Evolutionary conservation across 2,797 vertebrate genomes (phyloP), one percentile per base, ranked within the genome.

Genomic region (Labroides dimidiatus): DNA sequence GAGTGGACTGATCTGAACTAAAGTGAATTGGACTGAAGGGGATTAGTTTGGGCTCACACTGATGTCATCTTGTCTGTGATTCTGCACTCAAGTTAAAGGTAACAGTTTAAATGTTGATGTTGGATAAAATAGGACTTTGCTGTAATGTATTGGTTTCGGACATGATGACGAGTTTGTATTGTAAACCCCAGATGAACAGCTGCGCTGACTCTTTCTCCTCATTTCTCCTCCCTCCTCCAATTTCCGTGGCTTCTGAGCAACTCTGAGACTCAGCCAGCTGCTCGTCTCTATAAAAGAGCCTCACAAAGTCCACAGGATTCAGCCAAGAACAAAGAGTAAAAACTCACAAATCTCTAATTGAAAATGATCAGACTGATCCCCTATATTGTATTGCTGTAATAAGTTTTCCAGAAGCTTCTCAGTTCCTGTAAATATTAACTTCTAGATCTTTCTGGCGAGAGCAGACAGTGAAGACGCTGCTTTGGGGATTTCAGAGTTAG

Each of bases 371-470:
- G 33, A 50, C 20, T 7, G 42, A 43, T 24, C 48, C 55, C 43
- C 1, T 5, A 16, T 50, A 49, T 20, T 53, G 47, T 45, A 42
- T 62, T 4, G 2, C 7, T 44, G 13, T 70, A 71, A 75, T 75
- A 53, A 67, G 43, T 54, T 67, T 71, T 70, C 47, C 49, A 50
- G 43, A 37, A 19, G 19, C 24, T 36, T 42, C 53, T 74, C 53
- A 12, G 15, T 16, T 3, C 27, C 48, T 49, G 74, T 64, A 71
- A 64, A 72, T 77, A 71, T 68, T 60, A 71, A 60, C 66, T 50
- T 71, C 43, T 19, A 27, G 13, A 37, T 53, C 56, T 70, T 50
- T 63, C 53, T 33, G 37, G 30, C 49, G 37, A 49, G 42, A 21
- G 33, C 1, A 43, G 14, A 41, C 2, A 15, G 63, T 63, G 30